These are phyloP conservation scores for Cliona cf. orientalis DNA, from an alignment of 37 sponge, comb jelly and placozoan species.

Conservation along the genomic window DNA sequence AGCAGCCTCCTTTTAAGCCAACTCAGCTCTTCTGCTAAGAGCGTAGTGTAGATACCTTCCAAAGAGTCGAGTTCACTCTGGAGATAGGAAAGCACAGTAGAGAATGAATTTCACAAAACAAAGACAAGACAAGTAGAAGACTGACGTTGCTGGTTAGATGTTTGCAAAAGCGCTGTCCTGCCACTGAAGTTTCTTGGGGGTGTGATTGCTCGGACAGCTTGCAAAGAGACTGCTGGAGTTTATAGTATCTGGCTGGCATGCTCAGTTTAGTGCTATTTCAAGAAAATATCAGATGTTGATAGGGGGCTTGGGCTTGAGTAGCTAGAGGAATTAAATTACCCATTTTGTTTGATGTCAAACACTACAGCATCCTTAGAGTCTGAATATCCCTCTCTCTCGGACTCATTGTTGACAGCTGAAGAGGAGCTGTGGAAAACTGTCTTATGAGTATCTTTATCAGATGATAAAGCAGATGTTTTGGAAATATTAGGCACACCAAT, in stretches of 20 bases:
- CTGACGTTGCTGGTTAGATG: neutral
- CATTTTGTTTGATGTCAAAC: conserved; percentile 6
- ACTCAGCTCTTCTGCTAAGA: conserved; percentile 5
- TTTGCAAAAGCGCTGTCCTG: neutral
- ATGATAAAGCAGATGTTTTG: too few relatives aligned
- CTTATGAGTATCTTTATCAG: too few relatives aligned
- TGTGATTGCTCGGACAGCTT: too few relatives aligned
- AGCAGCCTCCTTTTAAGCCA: neutral
- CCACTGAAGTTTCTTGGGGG: neutral
- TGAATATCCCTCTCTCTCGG: too few relatives aligned
- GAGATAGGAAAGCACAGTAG: too few relatives aligned
- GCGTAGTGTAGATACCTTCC: neutral
- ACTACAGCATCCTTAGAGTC: neutral
- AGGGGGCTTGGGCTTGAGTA: too few relatives aligned
- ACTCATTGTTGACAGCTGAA: too few relatives aligned
- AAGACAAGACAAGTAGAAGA: too few relatives aligned
- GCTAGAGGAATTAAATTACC: neutral
- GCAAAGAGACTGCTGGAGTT: conserved; percentile 2
- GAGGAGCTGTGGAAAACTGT: too few relatives aligned
- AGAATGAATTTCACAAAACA: too few relatives aligned
- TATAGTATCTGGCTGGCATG: conserved; percentile 47
- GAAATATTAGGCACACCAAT: neutral
- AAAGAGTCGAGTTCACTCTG: too few relatives aligned
- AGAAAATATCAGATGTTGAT: too few relatives aligned
- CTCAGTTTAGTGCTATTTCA: conserved; percentile 10